Conservation (phyloP, 2,113 vertebrate genomes). For the Triplophysa tibetana region DNA sequence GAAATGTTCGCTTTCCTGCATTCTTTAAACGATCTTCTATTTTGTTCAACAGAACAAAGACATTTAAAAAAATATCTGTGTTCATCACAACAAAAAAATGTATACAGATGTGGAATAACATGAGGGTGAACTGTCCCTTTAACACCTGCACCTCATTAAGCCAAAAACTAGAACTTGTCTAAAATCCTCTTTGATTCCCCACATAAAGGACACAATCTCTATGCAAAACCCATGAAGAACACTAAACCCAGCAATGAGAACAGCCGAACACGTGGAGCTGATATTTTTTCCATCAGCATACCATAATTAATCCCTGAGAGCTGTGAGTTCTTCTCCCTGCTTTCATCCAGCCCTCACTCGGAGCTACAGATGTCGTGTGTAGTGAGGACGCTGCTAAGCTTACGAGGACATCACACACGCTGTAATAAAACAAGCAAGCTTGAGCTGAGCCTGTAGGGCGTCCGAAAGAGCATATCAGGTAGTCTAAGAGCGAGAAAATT, state of each 20-base stretch:
- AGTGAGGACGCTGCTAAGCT: slow-evolving; percentile 42
- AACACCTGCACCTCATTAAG: slow-evolving; percentile 7
- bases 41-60: too few relatives aligned
- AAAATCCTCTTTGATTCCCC: background rate
- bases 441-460: slow-evolving; percentile 31
- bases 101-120: too few relatives aligned
- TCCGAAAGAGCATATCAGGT: slow-evolving; percentile 38
- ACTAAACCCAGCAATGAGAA: slow-evolving; percentile 13
- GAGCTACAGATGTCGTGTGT: slow-evolving; percentile 45
- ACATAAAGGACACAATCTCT: slow-evolving; percentile 7
- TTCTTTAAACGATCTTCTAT: too few relatives aligned
- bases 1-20: too few relatives aligned
- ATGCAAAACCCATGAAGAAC: slow-evolving; percentile 16
- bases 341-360: slow-evolving; percentile 38
- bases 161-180: background rate
- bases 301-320: slow-evolving; percentile 50
- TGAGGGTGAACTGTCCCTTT: background rate
- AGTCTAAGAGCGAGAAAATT: slow-evolving; percentile 2
- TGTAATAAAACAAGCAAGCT: slow-evolving; percentile 30
- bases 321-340: slow-evolving; percentile 10
- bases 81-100: too few relatives aligned
- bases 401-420: slow-evolving; percentile 42
- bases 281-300: slow-evolving; percentile 39
- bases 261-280: slow-evolving; percentile 19
- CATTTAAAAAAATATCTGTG: too few relatives aligned